Base-by-base conservation (phyloP, 2,888 invertebrate species). In the Pristionchus arcanus region DNA sequence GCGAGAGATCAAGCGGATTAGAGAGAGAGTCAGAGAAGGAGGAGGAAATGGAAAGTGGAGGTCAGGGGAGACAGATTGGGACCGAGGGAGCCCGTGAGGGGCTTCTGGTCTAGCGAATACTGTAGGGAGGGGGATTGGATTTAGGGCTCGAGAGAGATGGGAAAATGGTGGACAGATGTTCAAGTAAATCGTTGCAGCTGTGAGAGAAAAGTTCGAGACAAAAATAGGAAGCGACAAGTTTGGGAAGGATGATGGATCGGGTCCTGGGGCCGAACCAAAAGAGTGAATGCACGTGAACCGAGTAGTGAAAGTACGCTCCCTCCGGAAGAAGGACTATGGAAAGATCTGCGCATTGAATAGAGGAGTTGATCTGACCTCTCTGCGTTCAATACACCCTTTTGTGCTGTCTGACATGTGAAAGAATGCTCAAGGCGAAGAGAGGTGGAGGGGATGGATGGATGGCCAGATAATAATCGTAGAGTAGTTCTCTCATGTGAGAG, bases 401-500 rank as follows among this genome's bases (percentile, higher is more conserved):
- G 42, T 49, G 42, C 11, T 49, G 42, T 9, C 42, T 49, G 3
- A 49, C 42, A 49, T 49, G 42, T 3, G 59, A 59, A 19, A 59
- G 59, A 59, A 21, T 5, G 15, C 19, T 59, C 59, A 25, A 59
- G 13, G 59, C 21, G 25, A 59, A 15, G 59, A 59, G 25, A 21
- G 59, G 15, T 3, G 59, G 59, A 59, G 5, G 59, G 25, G 59
- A 59, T 34, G 66, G 71, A 71, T 34, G 71, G 9, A 74, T 68
- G 74, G 21, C 74, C 37, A 42, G 74, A 74, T 74, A 74, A 74
- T 74, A 74, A 74, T 74, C 74, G 74, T 74, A 74, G 63, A 63
- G 74, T 74, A 63, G 74, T 74, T 74, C 74, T 37, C 31, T 19
- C 34, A 74, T 74, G 74, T 74, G 74, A 74, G 74, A 74, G 74